Evolutionary conservation across 2,888 invertebrate genomes (phyloP), one percentile per base, ranked within the genome.

Genomic region (Macaria liturata): DNA sequence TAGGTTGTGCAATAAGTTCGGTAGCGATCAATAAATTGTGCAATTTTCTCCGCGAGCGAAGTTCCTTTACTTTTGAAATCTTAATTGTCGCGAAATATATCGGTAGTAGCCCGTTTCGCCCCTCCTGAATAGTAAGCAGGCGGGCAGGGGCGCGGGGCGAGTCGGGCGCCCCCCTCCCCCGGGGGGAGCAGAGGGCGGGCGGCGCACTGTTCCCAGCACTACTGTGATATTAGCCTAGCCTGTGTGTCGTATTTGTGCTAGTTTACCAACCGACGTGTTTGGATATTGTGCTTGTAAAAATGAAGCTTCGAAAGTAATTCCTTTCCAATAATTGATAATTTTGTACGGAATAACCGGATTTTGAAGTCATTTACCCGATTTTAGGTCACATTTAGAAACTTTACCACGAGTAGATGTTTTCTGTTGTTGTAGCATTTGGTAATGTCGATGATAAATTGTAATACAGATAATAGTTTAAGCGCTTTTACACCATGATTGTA

Each of bases 161-260:
- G 57, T 48, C 66, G 60, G 67, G 66, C 68, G 61, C 68, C 54
- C 61, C 58, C 61, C 62, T 59, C 58, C 60, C 64, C 59, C 49
- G 64, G 61, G 57, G 62, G 60, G 57, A 65, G 69, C 61, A 73
- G 70, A 62, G 67, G 58, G 69, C 59, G 71, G 67, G 62, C 68
- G 66, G 69, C 78, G 86, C 84, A 78, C 88, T 87, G 89, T 89
- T 91, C 90, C 89, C 90, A 86, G 91, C 85, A 89, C 89, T 88
- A 85, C 91, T 91, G 91, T 91, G 91, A 91, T 91, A 91, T 91
- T 91, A 91, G 91, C 87, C 88, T 91, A 91, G 89, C 88, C 86
- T 89, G 85, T 88, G 86, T 89, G 87, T 90, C 84, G 91, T 90
- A 86, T 90, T 88, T 87, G 89, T 90, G 89, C 91, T 90, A 90